Conservation (phyloP, 2,797 vertebrate genomes). For the Poliocrania exsul region DNA sequence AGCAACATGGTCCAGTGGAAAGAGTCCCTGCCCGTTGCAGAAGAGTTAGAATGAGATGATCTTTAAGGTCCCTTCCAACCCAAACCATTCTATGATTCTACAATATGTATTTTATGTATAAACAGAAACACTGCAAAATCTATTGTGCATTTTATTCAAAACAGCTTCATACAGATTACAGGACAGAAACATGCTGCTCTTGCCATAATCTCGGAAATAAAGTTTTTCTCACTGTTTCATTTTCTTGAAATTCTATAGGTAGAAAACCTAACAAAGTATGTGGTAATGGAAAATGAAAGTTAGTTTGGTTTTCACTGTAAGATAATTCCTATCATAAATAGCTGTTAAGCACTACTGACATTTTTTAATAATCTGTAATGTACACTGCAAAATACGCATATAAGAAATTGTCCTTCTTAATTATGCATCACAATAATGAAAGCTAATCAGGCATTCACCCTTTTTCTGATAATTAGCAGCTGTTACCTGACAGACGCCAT, state of each 20-base stretch:
- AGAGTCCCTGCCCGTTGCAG: neutral
- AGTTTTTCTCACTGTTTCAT: neutral
- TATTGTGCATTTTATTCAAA: neutral
- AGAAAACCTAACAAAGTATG: neutral
- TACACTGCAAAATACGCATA: neutral
- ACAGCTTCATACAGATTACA: neutral
- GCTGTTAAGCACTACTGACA: neutral
- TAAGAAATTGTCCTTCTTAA: neutral
- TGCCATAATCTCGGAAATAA: neutral
- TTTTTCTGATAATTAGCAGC: slow-evolving; percentile 63
- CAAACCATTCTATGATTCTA: neutral
- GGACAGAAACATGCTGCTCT: neutral
- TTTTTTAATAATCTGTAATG: neutral
- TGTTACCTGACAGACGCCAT: slow-evolving; percentile 61
- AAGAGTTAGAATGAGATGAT: neutral
- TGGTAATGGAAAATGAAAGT: neutral
- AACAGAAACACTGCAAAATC: neutral
- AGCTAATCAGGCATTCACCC: neutral
- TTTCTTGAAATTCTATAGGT: neutral
- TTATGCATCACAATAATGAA: neutral
- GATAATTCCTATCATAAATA: neutral
- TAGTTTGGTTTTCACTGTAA: neutral
- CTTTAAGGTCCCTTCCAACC: neutral
- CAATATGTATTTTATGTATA: neutral
- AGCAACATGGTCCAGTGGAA: neutral